Base-by-base conservation (phyloP, 2,113 vertebrate genomes). In the Neolamprologus cancellatus region DNA sequence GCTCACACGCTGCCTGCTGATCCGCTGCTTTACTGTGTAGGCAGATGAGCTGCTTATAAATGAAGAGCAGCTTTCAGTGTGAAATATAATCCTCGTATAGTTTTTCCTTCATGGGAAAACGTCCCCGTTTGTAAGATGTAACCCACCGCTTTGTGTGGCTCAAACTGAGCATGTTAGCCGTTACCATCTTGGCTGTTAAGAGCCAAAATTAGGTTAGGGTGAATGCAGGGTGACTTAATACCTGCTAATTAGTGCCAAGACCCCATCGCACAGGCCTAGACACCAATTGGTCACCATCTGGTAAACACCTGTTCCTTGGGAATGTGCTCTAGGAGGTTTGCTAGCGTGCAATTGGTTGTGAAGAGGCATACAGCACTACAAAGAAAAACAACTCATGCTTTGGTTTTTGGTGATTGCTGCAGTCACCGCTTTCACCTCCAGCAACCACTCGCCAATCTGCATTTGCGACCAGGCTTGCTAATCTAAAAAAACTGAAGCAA, bases 1-100 rank as follows among this genome's bases (percentile, higher is more conserved):
- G 57, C 84, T 69, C 15, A 53, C 53, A 23, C 15, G 7, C n/a
- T 66, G 79, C 36, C 82, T 87, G 78, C 79, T 54, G 81, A 78
- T 80, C 81, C 7, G 53, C 82, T 64, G 85, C 1, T 82, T 85
- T 76, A 54, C 20, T 23, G n/a, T 53, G 69, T 59, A 17, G 64
- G 61, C 11, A 53, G 64, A 82, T 80, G 61, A 57, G 82, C 32
- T 15, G 17, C 50, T 15, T 20, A 50, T 53, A 53, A 50, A 64
- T 10, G 25, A 53, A 55, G 30, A 23, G 18, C 3, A 5, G 18
- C n/a, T 54, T 71, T 39, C 7, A 34, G 23, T 6, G 14, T 44
- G 6, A 34, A 61, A 78, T 34, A 28, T 23, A 7, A 81, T 15
- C 13, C 14, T 34, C 0, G 82, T 86, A 41, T 48, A 30, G 10